These are phyloP conservation scores for Melipona quadrifasciata DNA, from an alignment of 1,140 invertebrate species.

Conservation along the genomic window DNA sequence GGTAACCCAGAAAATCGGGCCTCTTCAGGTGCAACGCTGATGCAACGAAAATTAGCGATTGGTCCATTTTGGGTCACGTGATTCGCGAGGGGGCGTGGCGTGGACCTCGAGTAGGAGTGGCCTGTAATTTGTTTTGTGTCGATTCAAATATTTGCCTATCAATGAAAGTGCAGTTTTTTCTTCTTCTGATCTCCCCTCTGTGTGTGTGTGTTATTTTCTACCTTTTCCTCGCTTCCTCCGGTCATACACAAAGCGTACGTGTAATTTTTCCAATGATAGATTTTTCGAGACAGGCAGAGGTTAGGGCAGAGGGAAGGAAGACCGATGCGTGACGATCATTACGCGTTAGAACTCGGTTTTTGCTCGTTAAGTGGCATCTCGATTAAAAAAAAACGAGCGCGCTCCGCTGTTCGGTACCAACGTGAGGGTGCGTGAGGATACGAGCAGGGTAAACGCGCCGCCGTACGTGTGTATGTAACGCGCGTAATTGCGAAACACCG, in stretches of 20 bases:
- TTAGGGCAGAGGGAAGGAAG: background rate
- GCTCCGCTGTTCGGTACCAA: no score
- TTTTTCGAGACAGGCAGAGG: background rate
- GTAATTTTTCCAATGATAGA: background rate
- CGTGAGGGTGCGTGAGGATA: background rate
- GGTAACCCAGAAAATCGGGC: no score
- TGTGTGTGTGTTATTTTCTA: background rate
- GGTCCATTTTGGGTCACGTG: no score
- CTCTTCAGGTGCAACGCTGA: no score
- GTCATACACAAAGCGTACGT: background rate
- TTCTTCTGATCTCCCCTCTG: no score
- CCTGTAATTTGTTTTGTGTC: no score
- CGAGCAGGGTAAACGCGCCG: conserved; percentile 9
- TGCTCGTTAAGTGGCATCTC: conserved; percentile 15
- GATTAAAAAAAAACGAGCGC: conserved; percentile 20
- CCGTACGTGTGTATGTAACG: background rate
- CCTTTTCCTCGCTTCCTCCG: no score
- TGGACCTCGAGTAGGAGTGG: no score
- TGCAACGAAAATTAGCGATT: no score
- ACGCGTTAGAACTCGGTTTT: conserved; percentile 3
- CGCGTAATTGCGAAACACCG: conserved; percentile 36
- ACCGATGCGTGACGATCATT: conserved; percentile 5
- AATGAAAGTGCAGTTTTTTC: no score
- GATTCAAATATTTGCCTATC: no score
- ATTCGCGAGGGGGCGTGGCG: no score